Evolutionary conservation across 2,113 vertebrate species (phyloP), one percentile per base, ranked within the genome.

Genomic region (Alces alces): DNA sequence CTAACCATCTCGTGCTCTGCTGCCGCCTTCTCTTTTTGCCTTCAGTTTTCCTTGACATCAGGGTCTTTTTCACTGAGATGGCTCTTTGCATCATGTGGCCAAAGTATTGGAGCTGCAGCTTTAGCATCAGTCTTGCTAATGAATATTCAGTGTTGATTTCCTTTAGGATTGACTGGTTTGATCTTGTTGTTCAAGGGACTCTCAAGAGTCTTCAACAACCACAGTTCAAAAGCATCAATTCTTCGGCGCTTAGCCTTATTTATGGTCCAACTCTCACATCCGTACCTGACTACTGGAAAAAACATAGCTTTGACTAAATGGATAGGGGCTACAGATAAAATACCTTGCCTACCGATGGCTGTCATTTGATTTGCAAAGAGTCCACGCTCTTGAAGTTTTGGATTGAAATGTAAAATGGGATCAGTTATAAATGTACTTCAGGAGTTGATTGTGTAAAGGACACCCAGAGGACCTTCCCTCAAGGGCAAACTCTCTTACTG

Each of bases 401-500:
- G 73, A 60, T 95, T 85, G 89, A 92, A 86, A 92, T 86, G 28
- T 39, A 84, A 96, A 92, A 55, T 50, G 16, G 39, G 92, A 87
- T 93, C 60, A 17, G n/a, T 17, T 93, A 78, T 27, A 91, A 60
- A 33, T 45, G 61, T 25, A 64, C 55, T 60, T 17, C 11, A 57
- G 79, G 82, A 86, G 23, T 88, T 76, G 64, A 57, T 4, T 84
- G 23, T 79, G 21, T 73, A 66, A 96, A 64, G 64, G 50, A 89
- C 47, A 70, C 61, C 21, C 19, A 10, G 47, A 3, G 3, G 52
- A 21, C 25, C 54, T 88, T 83, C 27, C 45, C 28, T 70, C 33
- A 82, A 90, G 9, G 84, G 45, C 15, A 84, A 95, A 92, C 25
- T 9, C 33, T 47, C 47, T 88, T 94, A 21, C 39, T 91, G 66